phyloP scores from a whole-genome alignment of 2,113 vertebrate species.

The Pogona vitticeps region DNA sequence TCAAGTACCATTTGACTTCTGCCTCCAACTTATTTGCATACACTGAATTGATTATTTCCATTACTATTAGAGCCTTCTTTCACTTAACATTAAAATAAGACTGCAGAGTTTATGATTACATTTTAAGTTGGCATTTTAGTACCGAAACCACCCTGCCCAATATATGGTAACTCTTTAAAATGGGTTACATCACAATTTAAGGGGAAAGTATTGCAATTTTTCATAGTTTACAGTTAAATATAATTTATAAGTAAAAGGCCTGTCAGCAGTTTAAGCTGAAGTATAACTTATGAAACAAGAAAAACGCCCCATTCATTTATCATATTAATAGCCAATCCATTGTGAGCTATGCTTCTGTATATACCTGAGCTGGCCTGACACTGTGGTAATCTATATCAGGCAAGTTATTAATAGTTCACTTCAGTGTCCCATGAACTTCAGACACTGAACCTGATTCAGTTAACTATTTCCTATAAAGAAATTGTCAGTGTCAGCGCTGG shows the following conservation, averaged over 20 bases:
- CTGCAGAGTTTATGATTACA: constrained; percentile 28
- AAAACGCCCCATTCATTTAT: constrained; percentile 23
- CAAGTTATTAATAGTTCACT: constrained; percentile 5
- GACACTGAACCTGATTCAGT: constrained; percentile 9
- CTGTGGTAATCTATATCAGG: not conserved
- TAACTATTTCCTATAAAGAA: constrained; percentile 32
- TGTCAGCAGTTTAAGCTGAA: constrained; percentile 41
- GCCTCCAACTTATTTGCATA: constrained; percentile 32
- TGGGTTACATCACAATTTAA: constrained; percentile 48
- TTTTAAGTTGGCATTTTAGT: constrained; percentile 47
- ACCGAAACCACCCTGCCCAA: constrained; percentile 46
- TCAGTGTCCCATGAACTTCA: constrained; percentile 13
- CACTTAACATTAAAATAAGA: constrained; percentile 52
- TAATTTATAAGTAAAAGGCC: constrained; percentile 52
- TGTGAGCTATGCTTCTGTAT: not conserved
- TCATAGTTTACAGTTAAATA: constrained; percentile 41
- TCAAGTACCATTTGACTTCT: constrained; percentile 44
- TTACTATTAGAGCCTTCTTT: constrained; percentile 55
- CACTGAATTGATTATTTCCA: constrained; percentile 51
- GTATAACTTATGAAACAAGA: constrained; percentile 22
- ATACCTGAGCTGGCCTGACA: not conserved
- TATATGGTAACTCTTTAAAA: constrained; percentile 5
- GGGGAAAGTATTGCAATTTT: constrained; percentile 42
- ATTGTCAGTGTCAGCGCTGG: constrained; percentile 19
- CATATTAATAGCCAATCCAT: not conserved